These are phyloP conservation scores for Otolemur crassicaudatus DNA, from an alignment of 2,797 vertebrate species.

Conservation along the genomic window DNA sequence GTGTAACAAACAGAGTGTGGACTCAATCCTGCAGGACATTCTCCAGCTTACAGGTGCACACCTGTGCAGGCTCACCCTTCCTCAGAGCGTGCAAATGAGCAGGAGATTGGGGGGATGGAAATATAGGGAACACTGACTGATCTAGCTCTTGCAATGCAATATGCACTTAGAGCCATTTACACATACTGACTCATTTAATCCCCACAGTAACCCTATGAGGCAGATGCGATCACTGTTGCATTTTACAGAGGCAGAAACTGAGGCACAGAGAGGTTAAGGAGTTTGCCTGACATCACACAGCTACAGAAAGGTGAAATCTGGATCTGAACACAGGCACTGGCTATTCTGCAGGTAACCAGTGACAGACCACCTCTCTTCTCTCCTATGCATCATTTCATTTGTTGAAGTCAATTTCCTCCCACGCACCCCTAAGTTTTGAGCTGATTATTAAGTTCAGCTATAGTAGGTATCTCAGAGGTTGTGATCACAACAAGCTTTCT, in stretches of 20 bases:
- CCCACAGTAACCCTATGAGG: neutral
- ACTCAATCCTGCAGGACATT: neutral
- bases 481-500: slow-evolving; percentile 32
- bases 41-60: neutral
- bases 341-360: neutral
- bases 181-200: neutral
- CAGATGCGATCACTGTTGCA: no score
- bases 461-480: slow-evolving; percentile 15
- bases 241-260: neutral
- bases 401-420: neutral
- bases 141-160: neutral
- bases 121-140: neutral
- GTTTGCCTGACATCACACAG: neutral
- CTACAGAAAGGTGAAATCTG: neutral
- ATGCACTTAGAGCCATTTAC: neutral
- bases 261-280: neutral
- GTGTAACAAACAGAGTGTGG: neutral
- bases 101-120: neutral
- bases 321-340: neutral
- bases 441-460: neutral
- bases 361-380: neutral
- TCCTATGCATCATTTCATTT: neutral
- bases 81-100: neutral
- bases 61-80: neutral
- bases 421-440: neutral